Conservation (phyloP, 2,888 invertebrate genomes). For the Nebria brevicollis region DNA sequence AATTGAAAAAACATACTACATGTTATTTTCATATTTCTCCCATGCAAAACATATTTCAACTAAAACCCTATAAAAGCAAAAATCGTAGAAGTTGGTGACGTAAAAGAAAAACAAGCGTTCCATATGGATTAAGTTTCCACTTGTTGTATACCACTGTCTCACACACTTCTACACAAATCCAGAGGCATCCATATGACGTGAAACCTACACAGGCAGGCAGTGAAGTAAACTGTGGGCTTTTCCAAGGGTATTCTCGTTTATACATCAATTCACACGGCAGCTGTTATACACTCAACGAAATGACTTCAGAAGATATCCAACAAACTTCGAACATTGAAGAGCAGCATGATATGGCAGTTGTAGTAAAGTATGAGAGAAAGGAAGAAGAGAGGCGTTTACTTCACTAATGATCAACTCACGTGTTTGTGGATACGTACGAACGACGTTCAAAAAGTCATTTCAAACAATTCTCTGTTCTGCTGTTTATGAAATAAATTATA, state of each 20-base stretch:
- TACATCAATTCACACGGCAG: slow-evolving; percentile 58
- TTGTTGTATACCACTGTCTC: slow-evolving; percentile 37
- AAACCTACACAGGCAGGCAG: slow-evolving; percentile 9
- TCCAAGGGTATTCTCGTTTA: slow-evolving; percentile 53
- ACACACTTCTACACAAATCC: slow-evolving; percentile 3
- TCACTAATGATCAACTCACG: slow-evolving; percentile 32
- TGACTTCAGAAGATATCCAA: slow-evolving; percentile 48
- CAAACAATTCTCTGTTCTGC: neutral
- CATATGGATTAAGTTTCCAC: slow-evolving; percentile 10
- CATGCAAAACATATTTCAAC: neutral
- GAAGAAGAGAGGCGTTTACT: slow-evolving; percentile 5
- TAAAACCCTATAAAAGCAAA: too few species aligned
- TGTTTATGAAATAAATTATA: neutral
- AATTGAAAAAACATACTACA: too few species aligned
- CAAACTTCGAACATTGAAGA: slow-evolving; percentile 53
- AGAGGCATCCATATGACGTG: slow-evolving; percentile 2
- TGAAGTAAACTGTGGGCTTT: slow-evolving; percentile 19
- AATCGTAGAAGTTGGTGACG: neutral
- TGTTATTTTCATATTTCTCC: too few species aligned
- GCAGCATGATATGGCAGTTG: neutral
- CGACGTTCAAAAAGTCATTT: neutral
- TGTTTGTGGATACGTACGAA: slow-evolving; percentile 6
- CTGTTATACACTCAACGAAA: slow-evolving; percentile 59
- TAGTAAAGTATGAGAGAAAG: neutral
- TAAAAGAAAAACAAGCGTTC: neutral